Percentiles rank a stretch among this genome's conserved stretches.
phyloP scores from a whole-genome alignment of 1,140 invertebrate genomes.

The Proctacanthus coquilletti region DNA sequence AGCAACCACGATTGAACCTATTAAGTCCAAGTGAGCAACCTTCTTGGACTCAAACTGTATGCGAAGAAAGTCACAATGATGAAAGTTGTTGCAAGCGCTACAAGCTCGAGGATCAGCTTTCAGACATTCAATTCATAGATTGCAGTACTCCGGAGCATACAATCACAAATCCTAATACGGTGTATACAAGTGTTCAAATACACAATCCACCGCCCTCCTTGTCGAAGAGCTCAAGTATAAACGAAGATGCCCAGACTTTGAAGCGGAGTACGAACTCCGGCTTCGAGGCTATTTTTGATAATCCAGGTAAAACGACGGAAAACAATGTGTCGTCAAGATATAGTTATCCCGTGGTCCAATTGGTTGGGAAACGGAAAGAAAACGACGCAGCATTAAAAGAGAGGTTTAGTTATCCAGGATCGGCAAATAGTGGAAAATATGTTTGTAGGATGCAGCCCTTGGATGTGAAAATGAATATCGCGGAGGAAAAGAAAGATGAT shows the following conservation, averaged over 20 bases:
- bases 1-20: slow-evolving; percentile 34
- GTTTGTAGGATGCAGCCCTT: background rate
- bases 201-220: slow-evolving; percentile 27
- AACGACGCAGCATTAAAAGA: slow-evolving; percentile 17
- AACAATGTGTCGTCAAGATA: slow-evolving; percentile 12
- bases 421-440: slow-evolving; percentile 5
- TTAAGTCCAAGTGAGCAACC: slow-evolving; percentile 18
- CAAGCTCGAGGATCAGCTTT: slow-evolving; percentile 42
- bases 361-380: slow-evolving; percentile 25
- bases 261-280: too few species aligned
- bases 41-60: slow-evolving; percentile 1
- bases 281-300: too few species aligned
- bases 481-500: slow-evolving; percentile 1
- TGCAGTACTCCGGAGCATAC: slow-evolving; percentile 39
- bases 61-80: slow-evolving; percentile 16
- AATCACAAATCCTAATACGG: slow-evolving; percentile 11
- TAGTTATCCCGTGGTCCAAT: slow-evolving; percentile 26
- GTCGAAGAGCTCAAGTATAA: background rate
- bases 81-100: slow-evolving; percentile 37
- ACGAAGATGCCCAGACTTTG: background rate
- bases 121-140: slow-evolving; percentile 46
- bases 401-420: slow-evolving; percentile 27
- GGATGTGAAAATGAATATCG: slow-evolving; percentile 2
- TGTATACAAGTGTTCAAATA: slow-evolving; percentile 21
- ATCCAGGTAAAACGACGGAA: too few species aligned